phyloP scores from a whole-genome alignment of 2,113 vertebrate species.

The Semicossyphus pulcher region DNA sequence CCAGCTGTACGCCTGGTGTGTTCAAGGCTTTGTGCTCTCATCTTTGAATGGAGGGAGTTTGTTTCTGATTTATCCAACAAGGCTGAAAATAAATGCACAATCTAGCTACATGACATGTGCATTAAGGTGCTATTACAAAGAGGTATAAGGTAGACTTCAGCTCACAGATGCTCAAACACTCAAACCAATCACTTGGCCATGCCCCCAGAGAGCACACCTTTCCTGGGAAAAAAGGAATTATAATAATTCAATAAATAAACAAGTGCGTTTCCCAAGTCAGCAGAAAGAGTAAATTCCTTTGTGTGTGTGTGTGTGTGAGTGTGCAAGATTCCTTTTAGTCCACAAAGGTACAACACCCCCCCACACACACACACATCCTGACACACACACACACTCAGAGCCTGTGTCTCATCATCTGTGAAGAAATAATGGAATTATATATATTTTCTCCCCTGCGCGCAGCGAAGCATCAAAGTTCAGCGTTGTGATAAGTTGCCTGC shows the following conservation, averaged over 20 bases:
- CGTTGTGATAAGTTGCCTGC: slow-evolving; percentile 83
- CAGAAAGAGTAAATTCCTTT: slow-evolving; percentile 60
- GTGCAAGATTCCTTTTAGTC: slow-evolving; percentile 45
- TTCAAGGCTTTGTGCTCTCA: slow-evolving; percentile 27
- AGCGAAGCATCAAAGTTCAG: slow-evolving; percentile 84
- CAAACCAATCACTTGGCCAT: slow-evolving; percentile 61
- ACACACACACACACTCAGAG: slow-evolving; percentile 29
- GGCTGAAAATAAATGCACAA: slow-evolving; percentile 53
- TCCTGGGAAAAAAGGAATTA: slow-evolving; percentile 51
- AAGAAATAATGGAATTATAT: slow-evolving; percentile 91
- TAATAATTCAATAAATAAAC: slow-evolving; percentile 79
- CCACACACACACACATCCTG: slow-evolving; percentile 36
- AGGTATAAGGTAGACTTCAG: slow-evolving; percentile 46
- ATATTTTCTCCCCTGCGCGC: slow-evolving; percentile 80
- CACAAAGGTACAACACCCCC: slow-evolving; percentile 50
- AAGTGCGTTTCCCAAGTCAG: slow-evolving; percentile 71
- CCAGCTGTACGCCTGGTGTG: not conserved
- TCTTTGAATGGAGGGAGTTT: slow-evolving; percentile 23
- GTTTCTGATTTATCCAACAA: slow-evolving; percentile 49
- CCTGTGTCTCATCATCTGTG: slow-evolving; percentile 86
- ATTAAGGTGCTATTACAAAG: slow-evolving; percentile 59
- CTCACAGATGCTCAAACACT: slow-evolving; percentile 65
- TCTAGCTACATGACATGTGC: slow-evolving; percentile 51
- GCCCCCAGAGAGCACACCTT: slow-evolving; percentile 62
- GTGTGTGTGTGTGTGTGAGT: slow-evolving; percentile 33